A percentile compares a stretch with the other conserved stretches of the same genome.
These are phyloP conservation scores for Erebia epiphron DNA, from an alignment of 2,888 invertebrate genomes.

Conservation along the genomic window DNA sequence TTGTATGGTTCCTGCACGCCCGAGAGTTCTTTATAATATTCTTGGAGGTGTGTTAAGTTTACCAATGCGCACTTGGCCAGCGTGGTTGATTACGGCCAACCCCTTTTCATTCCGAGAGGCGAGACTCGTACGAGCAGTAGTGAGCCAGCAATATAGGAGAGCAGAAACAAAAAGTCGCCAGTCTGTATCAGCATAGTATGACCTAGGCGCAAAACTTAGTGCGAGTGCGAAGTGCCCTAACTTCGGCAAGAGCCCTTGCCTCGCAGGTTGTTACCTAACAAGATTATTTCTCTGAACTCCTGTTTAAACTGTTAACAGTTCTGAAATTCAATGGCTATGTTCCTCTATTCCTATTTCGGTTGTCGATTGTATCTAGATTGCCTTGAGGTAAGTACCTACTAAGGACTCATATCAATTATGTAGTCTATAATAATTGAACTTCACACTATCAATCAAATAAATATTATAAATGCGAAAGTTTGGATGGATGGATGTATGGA, in stretches of 20 bases:
- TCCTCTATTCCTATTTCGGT: conserved; percentile 22
- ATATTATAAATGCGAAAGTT: no score
- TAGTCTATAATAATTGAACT: no score
- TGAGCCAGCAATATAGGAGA: background rate
- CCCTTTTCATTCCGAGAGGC: no score
- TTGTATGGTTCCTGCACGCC: no score
- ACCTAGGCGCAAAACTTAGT: conserved; percentile 45
- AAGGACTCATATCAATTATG: no score
- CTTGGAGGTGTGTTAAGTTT: no score
- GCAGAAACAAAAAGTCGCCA: background rate
- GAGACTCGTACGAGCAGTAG: no score
- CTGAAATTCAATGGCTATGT: conserved; percentile 49
- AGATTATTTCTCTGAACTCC: conserved; percentile 65
- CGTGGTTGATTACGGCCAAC: no score
- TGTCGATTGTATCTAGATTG: background rate
- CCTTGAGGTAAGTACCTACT: background rate
- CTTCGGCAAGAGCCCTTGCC: conserved; percentile 62
- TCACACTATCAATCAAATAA: no score
- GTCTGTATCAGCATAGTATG: conserved; percentile 6
- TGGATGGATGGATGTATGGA: no score
- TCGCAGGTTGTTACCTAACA: conserved; percentile 70
- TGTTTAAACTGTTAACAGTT: conserved; percentile 67
- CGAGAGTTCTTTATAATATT: no score
- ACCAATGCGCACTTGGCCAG: no score
- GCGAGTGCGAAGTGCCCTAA: conserved; percentile 69